A percentile compares a stretch with the other conserved stretches of the same genome.
Evolutionary conservation across 2,797 vertebrate species (phyloP).

Genomic region (Melanotaenia maccullochi): DNA sequence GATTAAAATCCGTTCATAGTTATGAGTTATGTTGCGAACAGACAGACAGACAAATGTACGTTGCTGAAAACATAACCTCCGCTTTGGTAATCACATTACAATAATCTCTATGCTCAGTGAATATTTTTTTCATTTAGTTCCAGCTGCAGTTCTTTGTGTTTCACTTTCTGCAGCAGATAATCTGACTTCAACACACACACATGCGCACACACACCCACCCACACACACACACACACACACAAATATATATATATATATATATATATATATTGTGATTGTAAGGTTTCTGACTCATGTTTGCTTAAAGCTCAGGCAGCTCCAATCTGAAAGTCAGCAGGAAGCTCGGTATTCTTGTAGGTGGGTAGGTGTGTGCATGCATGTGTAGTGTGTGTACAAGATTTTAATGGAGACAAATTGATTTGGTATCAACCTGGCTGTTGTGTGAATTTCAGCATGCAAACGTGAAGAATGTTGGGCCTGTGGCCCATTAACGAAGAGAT

Average conservation of each 20-base stretch:
- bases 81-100: too few species aligned
- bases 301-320: slow-evolving; percentile 16
- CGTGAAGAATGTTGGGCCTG: not conserved
- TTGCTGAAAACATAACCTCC: too few species aligned
- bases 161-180: not conserved
- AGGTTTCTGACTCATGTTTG: not conserved
- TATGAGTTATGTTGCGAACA: too few species aligned
- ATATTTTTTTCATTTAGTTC: not conserved
- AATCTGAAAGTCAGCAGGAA: slow-evolving; percentile 31
- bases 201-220: too few species aligned
- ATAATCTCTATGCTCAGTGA: too few species aligned
- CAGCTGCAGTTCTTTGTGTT: not conserved
- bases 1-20: too few species aligned
- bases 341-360: not conserved
- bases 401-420: slow-evolving; percentile 34
- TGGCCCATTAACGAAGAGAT: slow-evolving; percentile 19
- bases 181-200: not conserved
- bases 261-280: not conserved
- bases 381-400: not conserved
- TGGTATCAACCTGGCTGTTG: slow-evolving; percentile 6
- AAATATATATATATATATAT: not conserved
- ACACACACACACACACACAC: too few species aligned
- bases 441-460: slow-evolving; percentile 17
- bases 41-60: too few species aligned
- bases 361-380: not conserved